Percentiles rank a stretch among this genome's conserved stretches.
Conservation (phyloP, 2,797 vertebrate genomes). For the Iguana delicatissima region DNA sequence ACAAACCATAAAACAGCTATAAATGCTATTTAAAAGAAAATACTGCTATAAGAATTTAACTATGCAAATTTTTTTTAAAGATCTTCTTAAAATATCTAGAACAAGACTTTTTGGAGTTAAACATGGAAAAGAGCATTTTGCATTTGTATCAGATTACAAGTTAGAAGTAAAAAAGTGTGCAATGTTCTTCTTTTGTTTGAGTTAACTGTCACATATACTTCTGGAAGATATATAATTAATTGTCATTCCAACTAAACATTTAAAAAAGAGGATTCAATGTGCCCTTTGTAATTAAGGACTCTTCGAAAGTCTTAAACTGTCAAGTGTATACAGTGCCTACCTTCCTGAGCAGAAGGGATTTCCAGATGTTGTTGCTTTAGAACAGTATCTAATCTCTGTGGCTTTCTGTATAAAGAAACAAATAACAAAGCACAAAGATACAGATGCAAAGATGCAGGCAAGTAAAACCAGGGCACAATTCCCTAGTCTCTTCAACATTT, state of each 20-base stretch:
- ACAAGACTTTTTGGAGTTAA: constrained; percentile 24
- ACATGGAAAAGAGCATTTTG: neutral
- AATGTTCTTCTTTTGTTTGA: constrained; percentile 28
- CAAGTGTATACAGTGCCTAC: constrained; percentile 57
- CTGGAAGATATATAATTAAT: constrained; percentile 24
- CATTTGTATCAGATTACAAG: constrained; percentile 15
- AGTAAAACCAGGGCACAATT: constrained; percentile 77
- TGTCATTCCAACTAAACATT: constrained; percentile 3
- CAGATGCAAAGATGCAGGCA: constrained; percentile 78
- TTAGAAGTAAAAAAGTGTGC: constrained; percentile 28
- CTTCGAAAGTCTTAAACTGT: constrained; percentile 12
- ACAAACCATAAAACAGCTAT: no score
- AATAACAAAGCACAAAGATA: constrained; percentile 77
- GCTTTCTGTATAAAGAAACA: constrained; percentile 78
- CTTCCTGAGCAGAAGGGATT: constrained; percentile 58
- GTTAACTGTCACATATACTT: constrained; percentile 18
- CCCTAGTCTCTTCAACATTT: constrained; percentile 74
- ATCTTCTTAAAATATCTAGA: constrained; percentile 7
- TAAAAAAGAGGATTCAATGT: neutral
- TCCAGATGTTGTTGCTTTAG: constrained; percentile 75
- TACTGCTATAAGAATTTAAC: neutral
- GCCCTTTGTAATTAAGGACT: constrained; percentile 26
- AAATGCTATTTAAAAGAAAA: no score
- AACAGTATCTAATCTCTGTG: constrained; percentile 74
- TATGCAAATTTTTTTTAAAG: constrained; percentile 1